Base-by-base conservation (phyloP, 2,113 vertebrate genomes). In the Erythrocercus mccallii region DNA sequence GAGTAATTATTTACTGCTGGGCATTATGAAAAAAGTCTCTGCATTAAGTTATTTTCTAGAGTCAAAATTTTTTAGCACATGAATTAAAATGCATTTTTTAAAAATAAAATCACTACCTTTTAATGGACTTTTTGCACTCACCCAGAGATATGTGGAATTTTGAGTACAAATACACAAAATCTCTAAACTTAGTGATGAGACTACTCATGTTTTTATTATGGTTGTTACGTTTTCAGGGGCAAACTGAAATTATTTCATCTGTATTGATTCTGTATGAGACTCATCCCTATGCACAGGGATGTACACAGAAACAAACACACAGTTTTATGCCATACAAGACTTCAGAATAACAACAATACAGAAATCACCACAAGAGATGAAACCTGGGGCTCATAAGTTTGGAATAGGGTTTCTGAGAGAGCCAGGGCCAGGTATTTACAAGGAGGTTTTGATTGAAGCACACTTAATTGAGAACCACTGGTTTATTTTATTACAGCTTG, bases 311-410 rank as follows among this genome's bases (percentile, higher is more conserved):
- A 54, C 27, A 53, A 62, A 19, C 11, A 65, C 33, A 83, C 2
- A 15, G 7, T 56, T 91, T 73, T 53, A 61, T 21, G 35, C 27
- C 15, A 23, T 5, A 13, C 7, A 60, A 28, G 74, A 76, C 31
- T 85, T 60, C 57, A 88, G 27, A 87, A 76, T 35, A 82, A 35
- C 4, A 62, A 13, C 6, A 64, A 37, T 14, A 61, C 2, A 47
- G 42, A 56, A 91, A 60, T 23, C 10, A 37, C 6, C 23, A 37
- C 1, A 2, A 15, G 24, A 53, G 15, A 66, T 47, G 56, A 70
- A 61, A 73, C 23, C 50, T 42, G 42, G 42, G 66, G 44, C 9
- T 38, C 3, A 0, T 15, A 30, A 5, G 0, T 25, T 13, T 17
- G n/a, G n/a, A 27, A 33, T 1, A 25, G 10, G 4, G 12, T 51